phyloP scores from a whole-genome alignment of 2,888 invertebrate species.

The Xylophagus ater region DNA sequence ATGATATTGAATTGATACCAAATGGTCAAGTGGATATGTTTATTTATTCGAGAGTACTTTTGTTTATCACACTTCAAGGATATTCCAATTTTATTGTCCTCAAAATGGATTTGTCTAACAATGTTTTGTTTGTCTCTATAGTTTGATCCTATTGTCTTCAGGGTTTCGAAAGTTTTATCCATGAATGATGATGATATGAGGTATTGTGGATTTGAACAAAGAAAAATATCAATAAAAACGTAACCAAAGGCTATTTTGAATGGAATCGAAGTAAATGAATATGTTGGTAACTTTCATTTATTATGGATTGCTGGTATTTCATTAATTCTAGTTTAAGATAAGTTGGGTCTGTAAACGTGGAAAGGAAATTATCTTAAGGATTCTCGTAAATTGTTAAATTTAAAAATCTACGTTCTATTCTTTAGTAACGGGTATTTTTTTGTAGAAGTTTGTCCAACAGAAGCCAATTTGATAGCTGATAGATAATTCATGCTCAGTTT shows the following conservation, averaged over 20 bases:
- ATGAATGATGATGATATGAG: slow-evolving; percentile 1
- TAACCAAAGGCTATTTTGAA: slow-evolving; percentile 9
- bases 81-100: slow-evolving; percentile 9
- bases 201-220: slow-evolving; percentile 4
- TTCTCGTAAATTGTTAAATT: too few species aligned
- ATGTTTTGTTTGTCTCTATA: slow-evolving; percentile 9
- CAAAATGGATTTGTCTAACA: not conserved
- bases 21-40: slow-evolving; percentile 8
- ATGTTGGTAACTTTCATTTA: too few species aligned
- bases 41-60: slow-evolving; percentile 5
- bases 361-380: too few species aligned
- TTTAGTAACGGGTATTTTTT: too few species aligned
- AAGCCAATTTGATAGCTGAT: too few species aligned
- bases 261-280: too few species aligned
- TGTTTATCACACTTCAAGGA: slow-evolving; percentile 7
- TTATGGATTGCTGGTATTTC: too few species aligned
- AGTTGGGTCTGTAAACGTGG: too few species aligned
- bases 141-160: slow-evolving; percentile 8
- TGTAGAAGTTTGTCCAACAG: too few species aligned
- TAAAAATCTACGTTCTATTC: too few species aligned
- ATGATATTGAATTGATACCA: slow-evolving; percentile 9
- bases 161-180: slow-evolving; percentile 4
- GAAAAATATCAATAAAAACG: slow-evolving; percentile 11
- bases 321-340: too few species aligned
- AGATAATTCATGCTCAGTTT: too few species aligned